phyloP scores from a whole-genome alignment of 53 echinoderm and acorn worm species.

The Actinopyga echinites region DNA sequence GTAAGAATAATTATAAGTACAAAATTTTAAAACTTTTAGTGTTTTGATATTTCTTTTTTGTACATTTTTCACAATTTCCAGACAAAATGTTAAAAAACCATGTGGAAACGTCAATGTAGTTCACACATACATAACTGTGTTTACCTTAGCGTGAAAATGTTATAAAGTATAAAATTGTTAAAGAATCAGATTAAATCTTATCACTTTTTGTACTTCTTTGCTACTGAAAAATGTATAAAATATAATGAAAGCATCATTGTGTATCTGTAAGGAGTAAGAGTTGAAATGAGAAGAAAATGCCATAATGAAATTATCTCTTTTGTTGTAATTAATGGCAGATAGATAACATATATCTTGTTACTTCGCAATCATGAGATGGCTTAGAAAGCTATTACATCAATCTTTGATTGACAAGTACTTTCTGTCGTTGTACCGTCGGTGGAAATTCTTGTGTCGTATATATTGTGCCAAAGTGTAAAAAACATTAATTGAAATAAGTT shows the following conservation, averaged over 20 bases:
- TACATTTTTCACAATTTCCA: slow-evolving; percentile 22
- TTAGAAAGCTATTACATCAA: too few species aligned
- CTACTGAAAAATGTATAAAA: not conserved
- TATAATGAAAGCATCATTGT: too few species aligned
- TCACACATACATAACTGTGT: too few species aligned
- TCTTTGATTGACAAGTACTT: too few species aligned
- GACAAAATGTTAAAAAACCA: not conserved
- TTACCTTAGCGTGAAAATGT: slow-evolving; percentile 1
- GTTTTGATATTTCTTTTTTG: slow-evolving; percentile 44
- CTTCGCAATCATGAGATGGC: too few species aligned
- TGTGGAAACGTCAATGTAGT: too few species aligned
- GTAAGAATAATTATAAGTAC: not conserved
- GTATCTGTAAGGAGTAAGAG: too few species aligned
- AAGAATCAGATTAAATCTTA: not conserved
- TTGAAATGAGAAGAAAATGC: too few species aligned
- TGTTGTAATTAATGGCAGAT: too few species aligned
- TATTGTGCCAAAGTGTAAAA: slow-evolving; percentile 28
- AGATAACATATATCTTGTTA: too few species aligned
- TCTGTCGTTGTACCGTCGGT: not conserved
- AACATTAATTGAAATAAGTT: not conserved
- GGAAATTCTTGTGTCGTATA: slow-evolving; percentile 6
- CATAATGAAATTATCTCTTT: too few species aligned
- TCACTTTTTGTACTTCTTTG: slow-evolving; percentile 1
- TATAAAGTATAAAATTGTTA: not conserved
- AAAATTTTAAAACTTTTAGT: slow-evolving; percentile 25